phyloP scores from a whole-genome alignment of 2,113 vertebrate genomes.

The Setophaga coronata region DNA sequence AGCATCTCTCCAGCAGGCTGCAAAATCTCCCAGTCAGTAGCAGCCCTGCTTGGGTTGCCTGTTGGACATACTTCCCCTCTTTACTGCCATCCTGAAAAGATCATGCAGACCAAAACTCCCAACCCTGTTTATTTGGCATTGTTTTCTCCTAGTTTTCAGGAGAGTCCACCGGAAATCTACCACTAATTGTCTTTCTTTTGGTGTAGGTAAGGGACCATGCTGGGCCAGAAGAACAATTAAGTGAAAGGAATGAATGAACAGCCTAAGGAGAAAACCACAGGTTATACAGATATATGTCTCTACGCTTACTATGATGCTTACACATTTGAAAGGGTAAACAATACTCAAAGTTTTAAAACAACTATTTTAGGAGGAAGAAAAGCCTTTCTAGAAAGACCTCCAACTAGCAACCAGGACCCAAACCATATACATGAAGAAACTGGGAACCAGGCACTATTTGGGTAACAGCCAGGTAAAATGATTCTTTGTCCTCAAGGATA shows the following conservation, averaged over 20 bases:
- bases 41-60: not conserved
- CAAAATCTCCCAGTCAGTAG: not conserved
- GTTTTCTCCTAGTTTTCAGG: not conserved
- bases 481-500: constrained; percentile 34
- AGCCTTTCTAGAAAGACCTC: not conserved
- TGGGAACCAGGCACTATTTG: not conserved
- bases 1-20: not conserved
- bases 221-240: not conserved
- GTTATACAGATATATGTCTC: not conserved
- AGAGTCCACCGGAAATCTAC: not conserved
- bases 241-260: not conserved
- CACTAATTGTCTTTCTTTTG: not conserved
- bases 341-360: not conserved
- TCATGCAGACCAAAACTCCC: accelerated
- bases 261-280: not conserved
- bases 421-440: not conserved
- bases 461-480: constrained; percentile 12
- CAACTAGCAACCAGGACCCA: not conserved
- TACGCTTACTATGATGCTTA: not conserved
- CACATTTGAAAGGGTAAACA: not conserved
- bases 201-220: not conserved
- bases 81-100: not conserved
- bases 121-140: not conserved
- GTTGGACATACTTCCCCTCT: not conserved
- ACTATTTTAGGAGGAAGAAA: not conserved